Evolutionary conservation across 2,113 vertebrate species (phyloP), one percentile per base, ranked within the genome.

Genomic region (Plestiodon gilberti): DNA sequence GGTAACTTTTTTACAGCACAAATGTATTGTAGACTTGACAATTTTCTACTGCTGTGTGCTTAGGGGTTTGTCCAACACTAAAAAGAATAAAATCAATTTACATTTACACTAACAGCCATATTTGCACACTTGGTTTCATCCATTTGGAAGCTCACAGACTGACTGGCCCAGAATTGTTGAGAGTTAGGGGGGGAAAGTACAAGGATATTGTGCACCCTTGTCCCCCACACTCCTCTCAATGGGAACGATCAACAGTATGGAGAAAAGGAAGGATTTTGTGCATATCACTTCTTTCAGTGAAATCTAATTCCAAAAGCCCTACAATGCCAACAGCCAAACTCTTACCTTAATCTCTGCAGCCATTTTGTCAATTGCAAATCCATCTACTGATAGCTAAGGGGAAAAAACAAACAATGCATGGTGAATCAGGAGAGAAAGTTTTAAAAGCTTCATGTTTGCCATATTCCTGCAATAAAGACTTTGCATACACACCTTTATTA

Each of bases 321-420:
- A 28, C 83, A 67, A 69, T 33, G 38, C 23, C 65, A 76, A 13
- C 28, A 65, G 15, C 33, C 61, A 87, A 71, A 25, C 18, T 38
- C 96, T 98, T 96, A 99, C 99, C 98, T 99, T 99, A 69, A 99
- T 96, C 93, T 99, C 99, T 91, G 97, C 96, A 28, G 99, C 98
- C 98, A 99, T 99, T 97, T 99, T 99, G 90, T 99, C 99, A 65
- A 97, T 95, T 71, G 99, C 98, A 96, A 99, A 99, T 59, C 98
- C 98, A 84, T 99, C 98, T 62, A 99, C 98, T 17, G 98, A 98
- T 73, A 99, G 97, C 99, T 99, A 94, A 10, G 55, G 52, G 94
- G 83, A 69, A 22, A 55, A 48, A 52, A 65, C 40, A 43, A 35
- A 79, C 2, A 86, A 33, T 23, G 8, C 23, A 65, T 22, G 10